A percentile compares a stretch with the other conserved stretches of the same genome.
Evolutionary conservation across 2,888 invertebrate genomes (phyloP).

Genomic region (Geophilus truncorum): DNA sequence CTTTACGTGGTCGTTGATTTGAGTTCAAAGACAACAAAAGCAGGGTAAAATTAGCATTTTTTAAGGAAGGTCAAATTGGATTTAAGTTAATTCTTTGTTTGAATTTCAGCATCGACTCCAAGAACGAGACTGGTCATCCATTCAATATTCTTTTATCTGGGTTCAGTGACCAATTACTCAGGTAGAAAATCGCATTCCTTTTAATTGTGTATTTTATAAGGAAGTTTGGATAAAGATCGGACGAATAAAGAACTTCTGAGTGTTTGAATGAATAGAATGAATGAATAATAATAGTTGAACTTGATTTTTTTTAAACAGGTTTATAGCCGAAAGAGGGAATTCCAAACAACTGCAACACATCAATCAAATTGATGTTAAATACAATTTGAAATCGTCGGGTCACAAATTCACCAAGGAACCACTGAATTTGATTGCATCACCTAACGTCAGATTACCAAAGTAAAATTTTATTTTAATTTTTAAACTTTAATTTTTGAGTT

Average conservation of each 20-base stretch:
- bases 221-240: neutral
- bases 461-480: neutral
- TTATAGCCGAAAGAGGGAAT: conserved; percentile 50
- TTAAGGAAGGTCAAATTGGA: neutral
- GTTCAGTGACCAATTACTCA: conserved; percentile 50
- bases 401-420: neutral
- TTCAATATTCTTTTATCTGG: conserved; percentile 49
- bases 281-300: neutral
- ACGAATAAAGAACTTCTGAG: neutral
- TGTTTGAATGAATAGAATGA: neutral
- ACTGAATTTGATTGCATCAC: neutral
- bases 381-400: conserved; percentile 42
- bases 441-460: neutral
- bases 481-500: neutral
- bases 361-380: conserved; percentile 51
- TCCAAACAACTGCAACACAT: conserved; percentile 48
- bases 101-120: too few species aligned
- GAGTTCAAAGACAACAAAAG: neutral
- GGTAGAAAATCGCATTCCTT: conserved; percentile 41
- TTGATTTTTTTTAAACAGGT: conserved; percentile 42
- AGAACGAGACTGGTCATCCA: neutral
- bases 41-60: neutral
- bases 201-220: neutral
- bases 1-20: neutral
- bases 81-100: too few species aligned